Base-by-base conservation (phyloP, 2,888 invertebrate genomes). In the Heliconius hortense region DNA sequence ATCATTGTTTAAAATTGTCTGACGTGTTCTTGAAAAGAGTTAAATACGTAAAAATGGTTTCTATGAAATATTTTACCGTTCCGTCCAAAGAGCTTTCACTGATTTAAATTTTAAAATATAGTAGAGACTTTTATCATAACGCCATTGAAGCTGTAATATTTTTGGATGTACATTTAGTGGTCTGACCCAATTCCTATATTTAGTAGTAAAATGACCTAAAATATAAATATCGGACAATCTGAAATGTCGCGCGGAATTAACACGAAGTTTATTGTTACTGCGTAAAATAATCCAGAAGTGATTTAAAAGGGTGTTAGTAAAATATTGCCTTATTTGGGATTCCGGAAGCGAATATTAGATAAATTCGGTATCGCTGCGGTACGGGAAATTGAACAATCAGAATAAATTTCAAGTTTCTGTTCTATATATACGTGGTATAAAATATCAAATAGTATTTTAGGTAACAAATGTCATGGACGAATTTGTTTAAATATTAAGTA, bases 331-430 rank as follows among this genome's bases (percentile, higher is more conserved):
- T 71, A 71, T 62, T 71, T 71, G 43, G 71, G 21, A 71, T 71
- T 71, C 71, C 71, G 62, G 71, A 71, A 71, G 39, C 60, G 71
- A 71, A 71, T 71, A 62, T 62, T 43, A 71, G 39, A 71, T 71
- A 71, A 60, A 71, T 71, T 71, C 28, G 10, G 28, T 71, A 26
- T 62, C 71, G 71, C 56, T 21, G 43, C 43, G 60, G 56, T 60
- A 43, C 59, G 59, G 39, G 43, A 62, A 71, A 71, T 71, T 60
- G 43, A 68, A 62, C 63, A 69, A 69, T 62, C 48, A 31, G 24
- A 48, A 53, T 69, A 69, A 69, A n/a, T 59, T 26, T 26, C 28
- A 71, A 26, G 26, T 26, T 60, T 71, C 39, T 71, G 5, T 66
- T 24, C 15, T 18, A 1, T 66, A 26, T 66, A 39, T 4, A 4